Evolutionary conservation across 1,140 invertebrate species (phyloP).

Genomic region (Dufourea novaeangliae): DNA sequence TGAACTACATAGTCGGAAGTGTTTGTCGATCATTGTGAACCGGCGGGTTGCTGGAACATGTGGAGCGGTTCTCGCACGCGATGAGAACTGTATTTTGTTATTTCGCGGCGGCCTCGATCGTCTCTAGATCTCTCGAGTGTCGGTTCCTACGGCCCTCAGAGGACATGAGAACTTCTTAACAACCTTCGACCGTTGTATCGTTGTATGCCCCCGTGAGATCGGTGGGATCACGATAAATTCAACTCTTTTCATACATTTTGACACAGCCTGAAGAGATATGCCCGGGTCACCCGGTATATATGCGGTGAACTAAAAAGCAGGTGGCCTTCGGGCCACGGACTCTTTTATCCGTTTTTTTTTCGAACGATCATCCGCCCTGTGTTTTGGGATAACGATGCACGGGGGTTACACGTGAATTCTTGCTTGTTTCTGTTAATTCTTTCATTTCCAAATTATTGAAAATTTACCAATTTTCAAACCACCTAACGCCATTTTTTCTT

Average conservation of each 20-base stretch:
- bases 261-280: not conserved
- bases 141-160: slow-evolving; percentile 13
- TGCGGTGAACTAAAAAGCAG: slow-evolving; percentile 58
- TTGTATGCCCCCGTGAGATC: not conserved
- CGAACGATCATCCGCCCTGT: slow-evolving; percentile 12
- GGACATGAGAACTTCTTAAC: slow-evolving; percentile 10
- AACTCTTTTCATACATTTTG: not conserved
- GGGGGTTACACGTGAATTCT: not conserved
- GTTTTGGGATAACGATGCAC: too few relatives aligned
- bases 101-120: not conserved
- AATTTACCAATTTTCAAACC: too few relatives aligned
- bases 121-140: not conserved
- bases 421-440: not conserved
- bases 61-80: not conserved
- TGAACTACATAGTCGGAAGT: not conserved
- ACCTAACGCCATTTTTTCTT: too few relatives aligned
- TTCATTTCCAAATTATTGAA: too few relatives aligned
- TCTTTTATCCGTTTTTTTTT: slow-evolving; percentile 16
- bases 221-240: not conserved
- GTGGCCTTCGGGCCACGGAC: slow-evolving; percentile 35
- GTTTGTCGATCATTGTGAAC: not conserved
- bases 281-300: slow-evolving; percentile 41
- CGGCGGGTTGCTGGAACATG: not conserved
- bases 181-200: not conserved
- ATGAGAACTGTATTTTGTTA: slow-evolving; percentile 18